phyloP scores from a whole-genome alignment of 2,797 vertebrate species.

The Myotis pilosus region DNA sequence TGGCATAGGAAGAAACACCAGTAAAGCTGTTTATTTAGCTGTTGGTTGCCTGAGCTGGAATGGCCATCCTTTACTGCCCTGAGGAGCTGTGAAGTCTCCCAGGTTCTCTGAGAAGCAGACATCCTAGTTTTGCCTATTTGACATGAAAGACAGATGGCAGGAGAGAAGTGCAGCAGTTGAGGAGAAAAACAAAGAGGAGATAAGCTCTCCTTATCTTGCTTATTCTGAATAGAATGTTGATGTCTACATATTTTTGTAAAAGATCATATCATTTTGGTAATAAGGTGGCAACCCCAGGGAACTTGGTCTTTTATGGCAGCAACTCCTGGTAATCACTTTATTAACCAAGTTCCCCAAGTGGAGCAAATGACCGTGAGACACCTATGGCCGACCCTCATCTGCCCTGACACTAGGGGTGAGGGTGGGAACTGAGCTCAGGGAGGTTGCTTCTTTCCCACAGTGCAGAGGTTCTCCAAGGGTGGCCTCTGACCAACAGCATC shows the following conservation, averaged over 20 bases:
- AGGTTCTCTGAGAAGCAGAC: background rate
- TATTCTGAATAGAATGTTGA: background rate
- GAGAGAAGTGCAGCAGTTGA: background rate
- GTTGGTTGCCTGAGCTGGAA: background rate
- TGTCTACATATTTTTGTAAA: background rate
- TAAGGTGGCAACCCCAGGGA: background rate
- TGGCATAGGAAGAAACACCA: background rate
- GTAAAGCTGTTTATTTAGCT: background rate
- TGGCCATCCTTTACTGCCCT: background rate
- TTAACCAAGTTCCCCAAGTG: background rate
- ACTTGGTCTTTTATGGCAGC: background rate
- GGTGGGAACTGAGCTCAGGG: background rate
- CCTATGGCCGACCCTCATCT: background rate
- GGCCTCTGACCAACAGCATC: background rate
- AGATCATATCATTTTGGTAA: background rate
- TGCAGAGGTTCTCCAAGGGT: background rate
- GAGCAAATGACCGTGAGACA: background rate
- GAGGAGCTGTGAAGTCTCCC: background rate
- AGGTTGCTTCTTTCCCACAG: background rate
- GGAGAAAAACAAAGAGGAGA: background rate
- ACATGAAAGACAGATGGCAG: background rate
- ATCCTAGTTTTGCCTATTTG: background rate
- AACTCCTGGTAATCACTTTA: background rate
- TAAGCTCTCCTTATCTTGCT: background rate
- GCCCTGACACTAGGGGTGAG: background rate